Evolutionary conservation across 2,113 vertebrate species (phyloP), one percentile per base, ranked within the genome.

Genomic region (Heloderma charlesbogerti): DNA sequence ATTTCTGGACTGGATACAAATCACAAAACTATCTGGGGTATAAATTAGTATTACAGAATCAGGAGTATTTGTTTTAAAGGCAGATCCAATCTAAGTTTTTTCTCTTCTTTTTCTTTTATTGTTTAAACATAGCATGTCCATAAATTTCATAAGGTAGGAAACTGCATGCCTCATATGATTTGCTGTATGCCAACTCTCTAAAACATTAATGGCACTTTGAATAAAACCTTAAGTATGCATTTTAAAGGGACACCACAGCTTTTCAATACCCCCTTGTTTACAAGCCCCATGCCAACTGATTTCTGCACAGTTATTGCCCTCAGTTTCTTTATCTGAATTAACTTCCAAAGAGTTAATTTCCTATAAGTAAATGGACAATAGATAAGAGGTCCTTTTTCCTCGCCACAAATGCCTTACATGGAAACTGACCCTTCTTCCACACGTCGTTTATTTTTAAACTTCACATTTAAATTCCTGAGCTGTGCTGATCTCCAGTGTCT

Each of bases 401-500:
- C 85, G 91, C 91, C 12, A 37, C 87, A 87, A 81, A 95, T 94
- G 91, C 93, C 93, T 34, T 85, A 92, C 3, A 7, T 83, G 94
- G 94, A 96, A 94, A 94, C 7, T 95, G 95, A 92, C 83, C 89
- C 20, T 80, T 89, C 0, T 89, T 94, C 94, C 89, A 95, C 93
- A 87, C 63, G 90, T 88, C 37, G 66, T 84, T 86, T 96, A 85
- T 95, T 97, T 97, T 96, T 95, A 95, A 94, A 87, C 3, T 88
- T 8, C 60, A 34, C 2, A 43, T 94, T 69, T 92, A 94, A 92
- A 94, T 94, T 94, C 86, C 80, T 93, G 87, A 92, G 75, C 80
- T 92, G 93, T 81, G 87, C 12, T 93, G 86, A 87, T 92, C 92
- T 94, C 90, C 0, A 27, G 1, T 92, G 90, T 90, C 93, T 96